Evolutionary conservation across 2,797 vertebrate species (phyloP).

Genomic region (Octomys mimax): DNA sequence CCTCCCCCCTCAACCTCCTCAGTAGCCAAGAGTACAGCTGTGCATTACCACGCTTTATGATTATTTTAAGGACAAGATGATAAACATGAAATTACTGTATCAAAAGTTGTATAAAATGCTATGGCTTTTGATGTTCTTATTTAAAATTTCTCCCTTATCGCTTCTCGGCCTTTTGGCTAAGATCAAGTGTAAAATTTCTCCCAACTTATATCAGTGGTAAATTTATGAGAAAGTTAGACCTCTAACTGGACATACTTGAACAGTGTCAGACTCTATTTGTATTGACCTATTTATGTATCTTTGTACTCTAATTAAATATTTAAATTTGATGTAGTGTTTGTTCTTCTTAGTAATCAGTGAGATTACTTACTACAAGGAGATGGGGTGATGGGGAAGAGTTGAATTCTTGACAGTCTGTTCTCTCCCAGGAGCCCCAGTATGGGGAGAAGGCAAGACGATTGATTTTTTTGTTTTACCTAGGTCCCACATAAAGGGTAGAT

Average conservation of each 20-base stretch:
- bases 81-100: not conserved
- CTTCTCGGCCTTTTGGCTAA: no score
- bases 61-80: slow-evolving; percentile 21
- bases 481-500: not conserved
- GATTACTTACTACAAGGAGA: not conserved
- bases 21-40: not conserved
- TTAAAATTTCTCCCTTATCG: not conserved
- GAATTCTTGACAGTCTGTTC: slow-evolving; percentile 1
- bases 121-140: not conserved
- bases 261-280: not conserved
- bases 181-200: not conserved
- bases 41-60: not conserved
- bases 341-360: not conserved
- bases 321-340: not conserved
- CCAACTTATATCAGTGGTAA: not conserved
- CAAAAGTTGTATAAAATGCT: slow-evolving; percentile 38
- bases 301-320: slow-evolving; percentile 18
- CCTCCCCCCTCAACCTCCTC: not conserved
- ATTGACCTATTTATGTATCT: not conserved
- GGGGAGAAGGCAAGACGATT: not conserved
- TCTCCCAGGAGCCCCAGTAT: not conserved
- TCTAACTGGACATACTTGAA: not conserved
- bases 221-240: not conserved
- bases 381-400: not conserved
- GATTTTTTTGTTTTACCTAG: not conserved